Base-by-base conservation (phyloP, 2,888 invertebrate genomes). In the Orchestes rusci region DNA sequence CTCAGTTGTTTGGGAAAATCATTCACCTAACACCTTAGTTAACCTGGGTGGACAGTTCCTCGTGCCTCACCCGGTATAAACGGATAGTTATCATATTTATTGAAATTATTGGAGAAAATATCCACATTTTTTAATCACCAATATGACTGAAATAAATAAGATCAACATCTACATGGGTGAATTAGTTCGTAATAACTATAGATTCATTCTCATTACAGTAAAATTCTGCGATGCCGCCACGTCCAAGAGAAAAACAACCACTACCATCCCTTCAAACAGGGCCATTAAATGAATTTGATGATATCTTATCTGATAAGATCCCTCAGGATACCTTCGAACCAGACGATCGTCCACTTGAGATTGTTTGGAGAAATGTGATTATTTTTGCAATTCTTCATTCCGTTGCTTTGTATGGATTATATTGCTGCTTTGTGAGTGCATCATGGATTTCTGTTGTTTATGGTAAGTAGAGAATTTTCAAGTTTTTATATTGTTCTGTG, bases 351-450 rank as follows among this genome's bases (percentile, higher is more conserved):
- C 75, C 77, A 41, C 62, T 72, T 28, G 70, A 76, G 60, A 65
- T 84, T 34, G 90, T 91, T 4, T 91, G 90, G 90, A 75, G 83
- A 54, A 91, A 90, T 63, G 84, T 90, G 36, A 66, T 81, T 10
- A 72, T 84, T 1, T 88, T 90, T 61, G 70, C 72, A 3, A 83
- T 82, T 60, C 74, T 90, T 48, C 90, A 91, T 63, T 23, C 79
- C 35, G 82, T 81, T 2, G 84, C 86, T 1, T 41, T 89, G 1
- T 88, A 86, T 61, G 90, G 90, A 38, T 65, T 79, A 2, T 87
- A 80, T 65, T 72, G 87, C 16, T 72, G 79, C 60, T 66, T 88
- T 20, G 77, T 82, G 41, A 80, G 83, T 3, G 87, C 88, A 19
- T 83, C 81, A 72, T 73, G 82, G 69, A 70, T 71, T 53, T 89